Percentiles rank a stretch among this genome's conserved stretches.
phyloP scores from a whole-genome alignment of 2,888 invertebrate species.

The Patella depressa region DNA sequence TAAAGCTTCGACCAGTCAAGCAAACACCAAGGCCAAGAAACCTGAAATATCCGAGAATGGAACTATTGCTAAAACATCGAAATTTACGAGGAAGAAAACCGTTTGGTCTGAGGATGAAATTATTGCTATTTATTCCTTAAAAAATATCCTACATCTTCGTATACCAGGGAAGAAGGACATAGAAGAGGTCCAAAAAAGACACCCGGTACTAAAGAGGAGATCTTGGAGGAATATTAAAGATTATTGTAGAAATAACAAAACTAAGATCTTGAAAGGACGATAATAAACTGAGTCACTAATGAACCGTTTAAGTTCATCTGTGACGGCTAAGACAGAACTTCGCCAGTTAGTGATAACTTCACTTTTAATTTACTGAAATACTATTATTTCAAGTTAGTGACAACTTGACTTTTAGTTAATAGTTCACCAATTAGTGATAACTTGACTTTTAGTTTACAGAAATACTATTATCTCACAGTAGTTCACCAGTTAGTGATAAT shows the following conservation, averaged over 20 bases:
- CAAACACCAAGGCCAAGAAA: background rate
- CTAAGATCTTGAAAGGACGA: background rate
- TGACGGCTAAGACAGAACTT: too few species aligned
- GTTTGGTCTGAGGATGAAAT: background rate
- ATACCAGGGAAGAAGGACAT: background rate
- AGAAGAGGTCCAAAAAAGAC: background rate
- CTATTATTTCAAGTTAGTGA: too few species aligned
- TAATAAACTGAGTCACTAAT: background rate
- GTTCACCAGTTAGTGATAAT: too few species aligned
- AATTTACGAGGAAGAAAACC: background rate
- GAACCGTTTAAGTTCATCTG: too few species aligned
- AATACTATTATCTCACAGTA: too few species aligned
- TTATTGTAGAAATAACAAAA: background rate
- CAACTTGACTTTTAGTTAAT: too few species aligned
- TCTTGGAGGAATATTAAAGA: background rate
- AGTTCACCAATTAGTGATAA: too few species aligned
- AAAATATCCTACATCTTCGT: background rate
- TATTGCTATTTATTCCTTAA: background rate
- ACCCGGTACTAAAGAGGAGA: background rate
- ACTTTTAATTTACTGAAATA: too few species aligned
- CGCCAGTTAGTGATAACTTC: too few species aligned
- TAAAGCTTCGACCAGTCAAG: background rate
- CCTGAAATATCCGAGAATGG: background rate
- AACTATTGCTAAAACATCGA: background rate
- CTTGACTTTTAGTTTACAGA: too few species aligned